A percentile compares a stretch with the other conserved stretches of the same genome.
Evolutionary conservation across 2,888 invertebrate genomes (phyloP).

Genomic region (Empis stercorea): DNA sequence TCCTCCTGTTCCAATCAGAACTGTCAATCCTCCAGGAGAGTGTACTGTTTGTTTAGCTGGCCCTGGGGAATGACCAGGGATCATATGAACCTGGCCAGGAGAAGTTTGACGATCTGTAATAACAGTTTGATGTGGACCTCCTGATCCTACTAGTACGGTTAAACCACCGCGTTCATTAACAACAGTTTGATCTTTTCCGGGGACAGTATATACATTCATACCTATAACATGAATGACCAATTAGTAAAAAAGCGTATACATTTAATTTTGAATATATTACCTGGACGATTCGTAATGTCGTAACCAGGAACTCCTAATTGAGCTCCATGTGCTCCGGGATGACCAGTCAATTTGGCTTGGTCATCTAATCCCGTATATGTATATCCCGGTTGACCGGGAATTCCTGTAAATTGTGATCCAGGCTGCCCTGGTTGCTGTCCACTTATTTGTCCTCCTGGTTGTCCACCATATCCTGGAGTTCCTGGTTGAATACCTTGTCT

Average conservation of each 20-base stretch:
- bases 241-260: neutral
- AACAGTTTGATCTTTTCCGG: constrained; percentile 10
- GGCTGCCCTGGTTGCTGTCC: neutral
- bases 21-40: constrained; percentile 12
- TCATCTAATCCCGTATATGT: too few relatives aligned
- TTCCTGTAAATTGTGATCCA: neutral
- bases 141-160: constrained; percentile 16
- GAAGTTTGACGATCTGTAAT: constrained; percentile 10
- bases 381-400: neutral
- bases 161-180: constrained; percentile 11
- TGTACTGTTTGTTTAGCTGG: constrained; percentile 14
- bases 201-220: constrained; percentile 6
- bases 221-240: neutral
- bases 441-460: neutral
- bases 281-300: neutral
- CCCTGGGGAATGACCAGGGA: constrained; percentile 9
- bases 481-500: neutral
- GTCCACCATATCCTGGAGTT: neutral
- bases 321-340: neutral
- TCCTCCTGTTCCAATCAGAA: constrained; percentile 15
- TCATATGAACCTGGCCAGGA: constrained; percentile 9
- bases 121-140: constrained; percentile 15
- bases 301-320: neutral
- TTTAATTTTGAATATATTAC: neutral
- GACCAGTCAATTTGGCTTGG: too few relatives aligned